Percentiles rank a stretch among this genome's conserved stretches.
Evolutionary conservation across 2,113 vertebrate genomes (phyloP).

Genomic region (Podarcis muralis): DNA sequence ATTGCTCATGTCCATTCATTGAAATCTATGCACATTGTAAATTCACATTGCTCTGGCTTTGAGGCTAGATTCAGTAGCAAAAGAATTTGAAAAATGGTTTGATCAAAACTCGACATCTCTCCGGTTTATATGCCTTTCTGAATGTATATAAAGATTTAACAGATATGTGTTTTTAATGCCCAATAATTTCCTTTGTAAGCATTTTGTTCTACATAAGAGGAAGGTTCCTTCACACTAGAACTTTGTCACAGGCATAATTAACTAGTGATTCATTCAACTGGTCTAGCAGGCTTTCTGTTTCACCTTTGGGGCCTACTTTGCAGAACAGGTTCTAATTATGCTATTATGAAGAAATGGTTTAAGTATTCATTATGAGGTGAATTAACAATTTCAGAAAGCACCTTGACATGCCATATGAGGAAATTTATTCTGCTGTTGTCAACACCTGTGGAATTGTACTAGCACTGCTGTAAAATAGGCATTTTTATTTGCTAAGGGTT

Average conservation of each 20-base stretch:
- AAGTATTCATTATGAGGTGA: not conserved
- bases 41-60: not conserved
- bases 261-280: slow-evolving; percentile 41
- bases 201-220: not conserved
- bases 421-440: slow-evolving; percentile 17
- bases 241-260: not conserved
- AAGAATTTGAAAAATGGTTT: not conserved
- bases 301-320: slow-evolving; percentile 53
- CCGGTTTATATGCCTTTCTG: not conserved
- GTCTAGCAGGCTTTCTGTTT: slow-evolving; percentile 23
- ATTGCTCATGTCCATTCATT: not conserved
- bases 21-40: not conserved
- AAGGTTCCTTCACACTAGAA: not conserved
- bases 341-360: slow-evolving; percentile 42
- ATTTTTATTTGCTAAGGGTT: not conserved
- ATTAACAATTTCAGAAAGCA: slow-evolving; percentile 38
- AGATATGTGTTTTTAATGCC: not conserved
- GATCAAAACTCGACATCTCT: not conserved
- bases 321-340: slow-evolving; percentile 58
- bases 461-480: slow-evolving; percentile 41
- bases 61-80: not conserved
- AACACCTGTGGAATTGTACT: not conserved
- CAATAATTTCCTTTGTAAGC: slow-evolving; percentile 24
- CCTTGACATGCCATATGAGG: slow-evolving; percentile 30
- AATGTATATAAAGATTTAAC: not conserved